Evolutionary conservation across 2,113 vertebrate species (phyloP).

Genomic region (Archocentrus centrarchus): DNA sequence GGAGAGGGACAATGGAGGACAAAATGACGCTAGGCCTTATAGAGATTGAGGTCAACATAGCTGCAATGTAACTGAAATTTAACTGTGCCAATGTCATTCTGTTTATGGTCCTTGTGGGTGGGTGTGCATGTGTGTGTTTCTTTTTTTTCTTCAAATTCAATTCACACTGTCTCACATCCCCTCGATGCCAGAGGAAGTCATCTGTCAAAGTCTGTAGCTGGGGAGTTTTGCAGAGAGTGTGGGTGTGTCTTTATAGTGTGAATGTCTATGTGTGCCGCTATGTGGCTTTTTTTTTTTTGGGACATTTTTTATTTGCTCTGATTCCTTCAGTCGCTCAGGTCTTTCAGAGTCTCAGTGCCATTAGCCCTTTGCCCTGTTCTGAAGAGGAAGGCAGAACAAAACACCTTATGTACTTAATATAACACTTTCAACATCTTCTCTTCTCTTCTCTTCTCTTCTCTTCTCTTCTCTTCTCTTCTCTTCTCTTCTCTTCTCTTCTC

Average conservation of each 20-base stretch:
- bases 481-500: background rate
- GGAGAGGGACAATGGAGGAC: constrained; percentile 3
- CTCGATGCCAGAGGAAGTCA: constrained; percentile 44
- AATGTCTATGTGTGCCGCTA: constrained; percentile 7
- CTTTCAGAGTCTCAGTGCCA: constrained; percentile 55
- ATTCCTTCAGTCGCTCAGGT: constrained; percentile 51
- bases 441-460: background rate
- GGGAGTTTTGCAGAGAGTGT: constrained; percentile 34
- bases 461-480: background rate
- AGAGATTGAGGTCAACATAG: constrained; percentile 42
- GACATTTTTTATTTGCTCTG: constrained; percentile 61
- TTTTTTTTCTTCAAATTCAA: constrained; percentile 45
- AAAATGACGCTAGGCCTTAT: background rate
- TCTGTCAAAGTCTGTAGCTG: constrained; percentile 46
- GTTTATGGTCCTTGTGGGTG: constrained; percentile 10
- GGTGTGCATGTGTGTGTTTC: background rate
- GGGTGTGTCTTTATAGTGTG: constrained; percentile 21
- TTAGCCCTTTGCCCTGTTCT: constrained; percentile 65
- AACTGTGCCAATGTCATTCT: constrained; percentile 52
- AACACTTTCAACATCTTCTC: background rate
- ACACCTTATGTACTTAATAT: constrained; percentile 1
- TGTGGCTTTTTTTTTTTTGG: constrained; percentile 2
- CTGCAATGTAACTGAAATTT: constrained; percentile 42
- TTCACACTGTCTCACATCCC: constrained; percentile 54
- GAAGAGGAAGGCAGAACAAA: constrained; percentile 21